Evolutionary conservation across 1,140 invertebrate species (phyloP), one percentile per base, ranked within the genome.

Genomic region (Drosophila neocordata): DNA sequence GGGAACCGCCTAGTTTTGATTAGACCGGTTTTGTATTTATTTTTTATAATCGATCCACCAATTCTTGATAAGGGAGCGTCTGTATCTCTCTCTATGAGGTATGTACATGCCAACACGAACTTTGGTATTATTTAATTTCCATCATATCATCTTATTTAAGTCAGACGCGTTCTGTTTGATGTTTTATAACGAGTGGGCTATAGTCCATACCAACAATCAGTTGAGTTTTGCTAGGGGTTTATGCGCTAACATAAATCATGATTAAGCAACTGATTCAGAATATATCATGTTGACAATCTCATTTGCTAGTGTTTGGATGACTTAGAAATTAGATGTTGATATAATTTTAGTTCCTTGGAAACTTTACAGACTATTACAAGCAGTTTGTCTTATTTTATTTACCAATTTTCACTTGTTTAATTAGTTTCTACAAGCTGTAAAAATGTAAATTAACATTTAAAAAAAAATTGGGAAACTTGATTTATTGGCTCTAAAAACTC

Each of bases 21-120:
- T 31, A 31, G 27, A 31, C 27, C 27, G 27, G 27, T 31, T 48
- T 48, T 20, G 15, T 9, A 0, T 18, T 18, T 44, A 44, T 8
- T 48, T 48, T 48, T 48, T 20, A 38, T 48, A 48, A 48, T 48
- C 41, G 15, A 48, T 48, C 12, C 37, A 38, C 37, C n/a, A n/a
- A 38, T 13, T 38, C 8, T 48, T 48, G 15, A 48, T 48, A 48
- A 48, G 15, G 2, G 15, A 48, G 18, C 41, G 15, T 48, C 15
- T 48, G 8, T 48, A 15, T 48, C 2, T 20, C 6, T 15, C 41
- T 18, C 5, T 44, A 6, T 48, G 15, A 8, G 15, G 27, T 31
- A 18, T 13, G 13, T 13, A 48, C 15, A 48, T 48, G 15, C 15
- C 41, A 48, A 20, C 41, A 48, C 41, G 18, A 48, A 48, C 8